Conservation (phyloP, 1,140 invertebrate genomes). For the Drepana arcuata region DNA sequence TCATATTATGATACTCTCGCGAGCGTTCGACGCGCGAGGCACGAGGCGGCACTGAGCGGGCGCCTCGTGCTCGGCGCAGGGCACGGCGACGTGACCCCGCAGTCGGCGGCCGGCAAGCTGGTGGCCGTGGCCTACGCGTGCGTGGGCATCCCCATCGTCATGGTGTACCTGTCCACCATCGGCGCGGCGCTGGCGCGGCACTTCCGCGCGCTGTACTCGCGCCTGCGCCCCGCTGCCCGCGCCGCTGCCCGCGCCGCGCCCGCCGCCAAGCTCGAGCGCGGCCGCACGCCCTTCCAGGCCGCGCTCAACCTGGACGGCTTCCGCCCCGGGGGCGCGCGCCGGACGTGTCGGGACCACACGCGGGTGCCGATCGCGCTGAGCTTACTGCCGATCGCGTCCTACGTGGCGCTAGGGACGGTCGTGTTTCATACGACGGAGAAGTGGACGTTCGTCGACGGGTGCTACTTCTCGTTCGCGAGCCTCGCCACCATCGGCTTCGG, state of each 20-base stretch:
- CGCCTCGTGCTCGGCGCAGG: too few relatives aligned
- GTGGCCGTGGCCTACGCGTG: slow-evolving; percentile 92
- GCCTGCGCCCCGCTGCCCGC: slow-evolving; percentile 44
- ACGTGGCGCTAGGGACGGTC: slow-evolving; percentile 92
- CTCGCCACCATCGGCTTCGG: slow-evolving; percentile 92
- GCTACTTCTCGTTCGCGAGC: slow-evolving; percentile 96
- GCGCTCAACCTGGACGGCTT: slow-evolving; percentile 52
- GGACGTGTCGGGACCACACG: slow-evolving; percentile 71
- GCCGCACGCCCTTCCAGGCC: slow-evolving; percentile 53
- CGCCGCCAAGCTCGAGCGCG: too few relatives aligned
- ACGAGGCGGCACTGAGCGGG: too few relatives aligned
- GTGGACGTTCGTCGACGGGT: slow-evolving; percentile 93
- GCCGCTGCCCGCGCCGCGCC: slow-evolving; percentile 43
- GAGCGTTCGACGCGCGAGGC: too few relatives aligned
- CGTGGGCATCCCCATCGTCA: slow-evolving; percentile 88
- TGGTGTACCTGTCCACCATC: slow-evolving; percentile 82
- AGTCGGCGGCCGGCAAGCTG: slow-evolving; percentile 83
- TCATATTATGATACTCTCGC: too few relatives aligned
- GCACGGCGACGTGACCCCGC: slow-evolving; percentile 92
- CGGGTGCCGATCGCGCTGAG: slow-evolving; percentile 91
- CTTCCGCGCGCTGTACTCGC: slow-evolving; percentile 60
- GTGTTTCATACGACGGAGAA: slow-evolving; percentile 92
- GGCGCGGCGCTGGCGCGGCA: slow-evolving; percentile 82
- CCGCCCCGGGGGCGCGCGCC: slow-evolving; percentile 47
- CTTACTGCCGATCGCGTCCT: slow-evolving; percentile 89